Base-by-base conservation (phyloP, 1,140 invertebrate species). In the Pectinophora gossypiella region DNA sequence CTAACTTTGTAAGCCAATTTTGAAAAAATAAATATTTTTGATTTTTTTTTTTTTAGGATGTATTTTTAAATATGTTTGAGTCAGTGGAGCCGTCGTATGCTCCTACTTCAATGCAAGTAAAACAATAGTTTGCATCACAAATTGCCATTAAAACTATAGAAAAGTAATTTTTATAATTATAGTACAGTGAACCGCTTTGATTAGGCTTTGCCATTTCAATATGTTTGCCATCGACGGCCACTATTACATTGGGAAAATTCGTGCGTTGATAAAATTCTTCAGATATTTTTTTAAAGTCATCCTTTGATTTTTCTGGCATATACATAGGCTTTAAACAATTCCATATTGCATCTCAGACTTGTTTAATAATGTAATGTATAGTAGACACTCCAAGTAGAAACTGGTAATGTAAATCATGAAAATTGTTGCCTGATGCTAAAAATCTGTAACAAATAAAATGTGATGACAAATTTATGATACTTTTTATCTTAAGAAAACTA, bases 31-130 rank as follows among this genome's bases (percentile, higher is more conserved):
- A n/a, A n/a, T n/a, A n/a, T n/a, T n/a, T n/a, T n/a, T n/a, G n/a
- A n/a, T n/a, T n/a, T n/a, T n/a, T n/a, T n/a, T n/a, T n/a, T n/a
- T n/a, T n/a, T n/a, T n/a, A n/a, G n/a, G n/a, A n/a, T n/a, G n/a
- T n/a, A n/a, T n/a, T n/a, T n/a, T n/a, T n/a, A n/a, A n/a, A n/a
- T n/a, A n/a, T n/a, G 19, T 21, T 47, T 6, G 45, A 47, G 23
- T 47, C 45, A 16, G 19, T 23, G 10, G 19, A 12, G 2, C 19
- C 21, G 3, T 80, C 85, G 46, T 68, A 66, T 22, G 67, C 59
- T 9, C 82, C 85, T 46, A 88, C 66, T 56, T 88, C 81, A n/a
- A 87, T 49, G 35, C 54, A 61, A 19, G 62, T 54, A 46, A 87
- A 83, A 36, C 58, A 62, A 48, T 72, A 85, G 36, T 82, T 48